Evolutionary conservation across 2,113 vertebrate species (phyloP).

Genomic region (Colistium nudipinnis): DNA sequence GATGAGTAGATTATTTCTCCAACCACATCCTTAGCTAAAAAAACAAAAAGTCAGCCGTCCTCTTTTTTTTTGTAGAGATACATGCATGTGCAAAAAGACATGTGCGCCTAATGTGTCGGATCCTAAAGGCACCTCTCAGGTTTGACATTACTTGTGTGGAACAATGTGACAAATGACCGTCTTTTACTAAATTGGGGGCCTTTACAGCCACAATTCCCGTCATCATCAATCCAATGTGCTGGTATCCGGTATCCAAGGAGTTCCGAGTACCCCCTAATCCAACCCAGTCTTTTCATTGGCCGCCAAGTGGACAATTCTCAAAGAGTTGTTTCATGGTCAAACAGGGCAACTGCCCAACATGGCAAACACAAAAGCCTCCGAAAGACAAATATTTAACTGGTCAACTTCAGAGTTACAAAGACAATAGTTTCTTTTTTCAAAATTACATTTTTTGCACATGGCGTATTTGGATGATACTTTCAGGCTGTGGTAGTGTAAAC

Average conservation of each 20-base stretch:
- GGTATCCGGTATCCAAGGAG: constrained; percentile 74
- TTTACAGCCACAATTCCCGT: constrained; percentile 55
- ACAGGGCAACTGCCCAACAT: constrained; percentile 64
- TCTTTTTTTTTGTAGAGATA: background rate
- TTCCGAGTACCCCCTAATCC: constrained; percentile 49
- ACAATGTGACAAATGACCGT: constrained; percentile 31
- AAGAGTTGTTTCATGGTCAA: constrained; percentile 69
- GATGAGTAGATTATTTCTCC: too few relatives aligned
- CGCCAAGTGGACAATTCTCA: constrained; percentile 73
- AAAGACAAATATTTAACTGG: constrained; percentile 67
- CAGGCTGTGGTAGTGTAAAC: too few relatives aligned
- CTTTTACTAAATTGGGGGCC: constrained; percentile 45
- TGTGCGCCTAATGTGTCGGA: background rate
- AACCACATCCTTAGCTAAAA: too few relatives aligned
- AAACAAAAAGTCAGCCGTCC: too few relatives aligned
- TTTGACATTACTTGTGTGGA: constrained; percentile 22
- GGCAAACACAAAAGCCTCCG: constrained; percentile 50
- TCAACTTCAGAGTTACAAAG: constrained; percentile 40
- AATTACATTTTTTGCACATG: background rate
- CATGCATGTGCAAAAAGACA: background rate
- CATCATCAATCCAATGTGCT: constrained; percentile 58
- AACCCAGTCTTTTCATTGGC: constrained; percentile 68
- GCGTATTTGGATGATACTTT: background rate
- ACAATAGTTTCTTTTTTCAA: background rate
- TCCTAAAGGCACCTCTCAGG: constrained; percentile 12